Evolutionary conservation across 2,888 invertebrate genomes (phyloP).

Genomic region (Rhagophthalmus giganteus): DNA sequence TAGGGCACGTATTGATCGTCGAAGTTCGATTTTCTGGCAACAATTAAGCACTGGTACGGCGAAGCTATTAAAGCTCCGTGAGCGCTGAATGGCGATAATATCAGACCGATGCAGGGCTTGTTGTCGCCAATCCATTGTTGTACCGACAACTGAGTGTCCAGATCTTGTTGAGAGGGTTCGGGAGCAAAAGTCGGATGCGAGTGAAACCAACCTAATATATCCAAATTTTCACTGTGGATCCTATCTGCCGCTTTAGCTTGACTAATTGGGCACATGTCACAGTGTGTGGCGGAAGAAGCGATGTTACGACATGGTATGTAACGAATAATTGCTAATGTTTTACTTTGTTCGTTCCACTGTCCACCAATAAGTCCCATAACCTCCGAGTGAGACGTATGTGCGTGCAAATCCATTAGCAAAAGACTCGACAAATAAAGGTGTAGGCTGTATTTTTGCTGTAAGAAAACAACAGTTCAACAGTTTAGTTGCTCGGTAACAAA

Average conservation of each 20-base stretch:
- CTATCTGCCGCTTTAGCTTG: constrained; percentile 65
- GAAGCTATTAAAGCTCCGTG: constrained; percentile 59
- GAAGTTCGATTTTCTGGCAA: constrained; percentile 51
- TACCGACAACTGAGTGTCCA: constrained; percentile 66
- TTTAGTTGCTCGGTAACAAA: constrained; percentile 5
- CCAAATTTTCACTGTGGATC: constrained; percentile 53
- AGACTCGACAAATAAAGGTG: constrained; percentile 63
- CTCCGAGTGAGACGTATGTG: constrained; percentile 70
- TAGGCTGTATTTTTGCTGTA: constrained; percentile 66
- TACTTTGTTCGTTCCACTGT: constrained; percentile 47
- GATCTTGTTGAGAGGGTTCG: constrained; percentile 70
- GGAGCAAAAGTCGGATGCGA: constrained; percentile 74
- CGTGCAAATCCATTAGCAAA: constrained; percentile 70
- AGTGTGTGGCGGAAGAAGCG: constrained; percentile 67
- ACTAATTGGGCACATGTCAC: constrained; percentile 77
- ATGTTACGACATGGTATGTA: constrained; percentile 69
- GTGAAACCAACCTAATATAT: constrained; percentile 76
- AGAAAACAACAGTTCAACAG: constrained; percentile 12
- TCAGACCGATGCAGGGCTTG: constrained; percentile 65
- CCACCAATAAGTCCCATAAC: constrained; percentile 78
- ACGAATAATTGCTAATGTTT: constrained; percentile 55
- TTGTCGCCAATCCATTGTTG: constrained; percentile 61
- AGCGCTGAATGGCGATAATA: constrained; percentile 67
- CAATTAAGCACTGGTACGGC: constrained; percentile 63
- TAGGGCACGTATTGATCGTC: constrained; percentile 56